These are phyloP conservation scores for Rotaria macrura DNA, from an alignment of 2,888 invertebrate genomes.

Conservation along the genomic window DNA sequence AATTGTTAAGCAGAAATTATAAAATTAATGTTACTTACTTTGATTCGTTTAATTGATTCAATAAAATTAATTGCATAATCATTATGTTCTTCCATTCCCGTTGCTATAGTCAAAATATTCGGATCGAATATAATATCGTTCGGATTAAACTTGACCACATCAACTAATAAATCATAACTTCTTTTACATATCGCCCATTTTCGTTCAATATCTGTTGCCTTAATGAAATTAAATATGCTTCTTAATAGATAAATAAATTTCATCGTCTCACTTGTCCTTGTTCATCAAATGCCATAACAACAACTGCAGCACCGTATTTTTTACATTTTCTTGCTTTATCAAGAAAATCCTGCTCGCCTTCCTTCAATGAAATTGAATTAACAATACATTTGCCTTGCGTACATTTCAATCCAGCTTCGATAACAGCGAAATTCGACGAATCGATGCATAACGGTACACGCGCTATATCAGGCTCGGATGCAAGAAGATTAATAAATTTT, in stretches of 20 bases:
- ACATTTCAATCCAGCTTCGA: slow-evolving; percentile 56
- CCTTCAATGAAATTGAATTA: slow-evolving; percentile 57
- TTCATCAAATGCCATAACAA: slow-evolving; percentile 59
- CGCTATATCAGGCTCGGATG: slow-evolving; percentile 56
- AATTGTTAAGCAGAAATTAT: too few relatives aligned
- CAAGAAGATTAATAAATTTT: slow-evolving; percentile 54
- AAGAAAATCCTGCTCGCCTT: slow-evolving; percentile 55
- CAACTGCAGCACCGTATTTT: slow-evolving; percentile 55
- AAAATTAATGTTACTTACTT: slow-evolving; percentile 43
- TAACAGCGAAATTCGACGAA: slow-evolving; percentile 56
- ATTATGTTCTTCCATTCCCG: slow-evolving; percentile 57
- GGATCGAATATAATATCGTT: slow-evolving; percentile 57
- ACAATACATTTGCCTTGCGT: slow-evolving; percentile 56
- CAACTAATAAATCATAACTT: slow-evolving; percentile 53
- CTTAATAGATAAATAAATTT: background rate
- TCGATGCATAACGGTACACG: slow-evolving; percentile 57
- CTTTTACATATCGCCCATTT: slow-evolving; percentile 55
- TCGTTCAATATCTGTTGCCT: slow-evolving; percentile 51
- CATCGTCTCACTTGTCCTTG: slow-evolving; percentile 52
- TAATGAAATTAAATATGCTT: slow-evolving; percentile 41
- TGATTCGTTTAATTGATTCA: slow-evolving; percentile 52
- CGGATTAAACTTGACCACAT: slow-evolving; percentile 53
- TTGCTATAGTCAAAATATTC: slow-evolving; percentile 57
- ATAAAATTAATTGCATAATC: slow-evolving; percentile 55
- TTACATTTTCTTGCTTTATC: slow-evolving; percentile 53